These are phyloP conservation scores for Centrocercus urophasianus DNA, from an alignment of 2,113 vertebrate genomes.

Conservation along the genomic window DNA sequence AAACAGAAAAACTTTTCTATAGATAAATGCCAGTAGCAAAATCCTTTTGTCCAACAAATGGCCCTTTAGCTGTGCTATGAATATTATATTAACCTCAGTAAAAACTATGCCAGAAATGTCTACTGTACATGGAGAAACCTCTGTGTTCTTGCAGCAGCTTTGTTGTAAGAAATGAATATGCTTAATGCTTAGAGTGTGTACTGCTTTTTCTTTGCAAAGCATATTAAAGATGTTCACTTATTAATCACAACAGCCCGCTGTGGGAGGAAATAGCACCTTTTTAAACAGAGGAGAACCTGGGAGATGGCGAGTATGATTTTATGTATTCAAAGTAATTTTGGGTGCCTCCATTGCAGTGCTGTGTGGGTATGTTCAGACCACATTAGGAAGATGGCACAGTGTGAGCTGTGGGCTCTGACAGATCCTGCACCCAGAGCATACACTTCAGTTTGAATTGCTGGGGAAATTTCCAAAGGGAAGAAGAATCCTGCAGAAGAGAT, in stretches of 20 bases:
- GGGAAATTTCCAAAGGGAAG: not conserved
- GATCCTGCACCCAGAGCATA: rapidly evolving
- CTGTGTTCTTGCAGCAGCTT: conserved; percentile 33
- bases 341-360: rapidly evolving
- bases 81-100: conserved; percentile 70
- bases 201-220: not conserved
- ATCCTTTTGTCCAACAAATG: conserved; percentile 76
- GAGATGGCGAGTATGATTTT: not conserved
- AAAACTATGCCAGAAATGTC: conserved; percentile 56
- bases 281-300: not conserved
- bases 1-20: conserved; percentile 82
- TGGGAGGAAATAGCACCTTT: not conserved
- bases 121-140: not conserved
- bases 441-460: not conserved
- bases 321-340: not conserved
- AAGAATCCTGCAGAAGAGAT: not conserved
- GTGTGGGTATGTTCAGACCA: rapidly evolving
- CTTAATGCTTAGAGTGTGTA: not conserved
- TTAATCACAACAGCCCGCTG: not conserved
- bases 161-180: conserved; percentile 18
- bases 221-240: not conserved
- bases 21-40: conserved; percentile 80
- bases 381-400: not conserved
- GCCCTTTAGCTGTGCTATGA: conserved; percentile 68
- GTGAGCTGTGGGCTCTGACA: rapidly evolving